Conservation (phyloP, 2,888 invertebrate genomes). For the Ichneumon xanthorius region DNA sequence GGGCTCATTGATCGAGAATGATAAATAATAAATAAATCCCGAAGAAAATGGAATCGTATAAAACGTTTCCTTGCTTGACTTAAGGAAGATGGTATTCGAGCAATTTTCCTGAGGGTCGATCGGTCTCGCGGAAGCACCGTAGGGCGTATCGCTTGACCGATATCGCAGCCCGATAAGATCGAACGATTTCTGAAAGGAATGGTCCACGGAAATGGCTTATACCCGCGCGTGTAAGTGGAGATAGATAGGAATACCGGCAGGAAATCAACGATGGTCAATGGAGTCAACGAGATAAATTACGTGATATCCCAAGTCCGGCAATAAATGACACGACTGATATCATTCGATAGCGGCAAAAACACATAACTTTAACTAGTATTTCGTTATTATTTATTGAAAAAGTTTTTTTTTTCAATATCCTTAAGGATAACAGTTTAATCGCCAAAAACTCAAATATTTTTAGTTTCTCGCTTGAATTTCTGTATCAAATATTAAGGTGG, state of each 20-base stretch:
- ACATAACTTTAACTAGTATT: neutral
- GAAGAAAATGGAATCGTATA: slow-evolving; percentile 31
- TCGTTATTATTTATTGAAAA: neutral
- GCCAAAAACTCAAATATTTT: neutral
- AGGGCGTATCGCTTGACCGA: slow-evolving; percentile 42
- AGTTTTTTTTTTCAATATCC: neutral
- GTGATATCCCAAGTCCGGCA: slow-evolving; percentile 22
- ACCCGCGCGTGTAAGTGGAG: slow-evolving; percentile 34
- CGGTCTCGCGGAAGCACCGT: neutral
- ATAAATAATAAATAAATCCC: slow-evolving; percentile 65
- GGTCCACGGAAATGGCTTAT: slow-evolving; percentile 55
- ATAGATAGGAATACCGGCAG: slow-evolving; percentile 15
- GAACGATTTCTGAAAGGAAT: slow-evolving; percentile 42
- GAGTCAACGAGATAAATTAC: slow-evolving; percentile 55
- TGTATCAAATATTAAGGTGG: neutral
- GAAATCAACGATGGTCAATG: slow-evolving; percentile 55
- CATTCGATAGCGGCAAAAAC: neutral
- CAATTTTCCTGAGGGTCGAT: slow-evolving; percentile 43
- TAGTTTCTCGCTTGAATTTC: neutral
- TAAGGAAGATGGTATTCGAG: slow-evolving; percentile 30
- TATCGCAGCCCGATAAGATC: slow-evolving; percentile 47
- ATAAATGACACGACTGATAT: neutral
- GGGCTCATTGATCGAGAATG: slow-evolving; percentile 29
- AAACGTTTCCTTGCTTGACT: slow-evolving; percentile 33
- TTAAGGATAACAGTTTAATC: neutral